phyloP scores from a whole-genome alignment of 2,113 vertebrate species.

The Setophaga petechia region DNA sequence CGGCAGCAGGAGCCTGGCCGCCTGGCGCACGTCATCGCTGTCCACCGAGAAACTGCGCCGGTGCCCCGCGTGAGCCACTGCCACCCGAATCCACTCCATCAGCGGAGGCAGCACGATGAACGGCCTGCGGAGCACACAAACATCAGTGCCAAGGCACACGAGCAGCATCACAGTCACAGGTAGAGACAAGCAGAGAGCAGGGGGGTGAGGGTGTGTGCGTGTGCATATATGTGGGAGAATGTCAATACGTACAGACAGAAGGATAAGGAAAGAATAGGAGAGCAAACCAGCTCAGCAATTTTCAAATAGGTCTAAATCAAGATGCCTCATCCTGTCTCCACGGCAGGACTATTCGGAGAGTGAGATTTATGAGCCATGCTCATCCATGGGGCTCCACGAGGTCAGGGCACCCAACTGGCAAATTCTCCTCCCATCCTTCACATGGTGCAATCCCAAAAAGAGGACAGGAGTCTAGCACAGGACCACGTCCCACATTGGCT shows the following conservation, averaged over 20 bases:
- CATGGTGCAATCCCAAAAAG: background rate
- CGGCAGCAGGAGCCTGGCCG: constrained; percentile 90
- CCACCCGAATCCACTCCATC: constrained; percentile 98
- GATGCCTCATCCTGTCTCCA: background rate
- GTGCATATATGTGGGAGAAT: background rate
- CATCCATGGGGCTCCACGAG: background rate
- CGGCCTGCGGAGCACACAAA: constrained; percentile 79
- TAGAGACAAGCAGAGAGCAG: background rate
- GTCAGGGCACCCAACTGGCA: background rate
- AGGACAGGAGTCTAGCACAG: background rate
- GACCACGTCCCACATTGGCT: background rate
- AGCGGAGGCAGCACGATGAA: constrained; percentile 94
- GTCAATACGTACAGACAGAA: background rate
- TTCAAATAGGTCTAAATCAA: background rate
- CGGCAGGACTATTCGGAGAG: background rate
- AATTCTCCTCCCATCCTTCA: background rate
- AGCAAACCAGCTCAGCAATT: constrained; percentile 2
- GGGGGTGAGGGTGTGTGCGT: background rate
- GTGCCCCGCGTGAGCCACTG: constrained; percentile 92
- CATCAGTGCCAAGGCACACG: background rate
- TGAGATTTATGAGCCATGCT: background rate
- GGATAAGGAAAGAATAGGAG: background rate
- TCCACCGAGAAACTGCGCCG: constrained; percentile 96
- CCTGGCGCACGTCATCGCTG: constrained; percentile 97
- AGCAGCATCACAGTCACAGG: background rate